Conservation (phyloP, 2,113 vertebrate species). For the Epinephelus cyanopodus region DNA sequence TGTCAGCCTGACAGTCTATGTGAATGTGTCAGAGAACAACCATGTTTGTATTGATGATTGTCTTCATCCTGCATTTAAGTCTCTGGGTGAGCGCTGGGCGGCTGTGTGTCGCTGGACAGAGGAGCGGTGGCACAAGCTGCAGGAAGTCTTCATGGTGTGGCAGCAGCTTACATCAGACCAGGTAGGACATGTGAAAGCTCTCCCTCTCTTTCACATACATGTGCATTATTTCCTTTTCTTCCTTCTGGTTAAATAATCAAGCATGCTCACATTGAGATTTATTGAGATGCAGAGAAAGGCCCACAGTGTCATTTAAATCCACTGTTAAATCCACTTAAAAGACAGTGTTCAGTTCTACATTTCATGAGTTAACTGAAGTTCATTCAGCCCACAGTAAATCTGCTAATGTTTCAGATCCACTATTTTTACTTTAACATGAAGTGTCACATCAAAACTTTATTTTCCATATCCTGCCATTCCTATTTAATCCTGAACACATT, state of each 20-base stretch:
- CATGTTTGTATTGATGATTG: not conserved
- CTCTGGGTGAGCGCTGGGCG: constrained; percentile 96
- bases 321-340: not conserved
- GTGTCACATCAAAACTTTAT: not conserved
- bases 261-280: not conserved
- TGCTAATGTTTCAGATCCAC: not conserved
- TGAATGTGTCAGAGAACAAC: not conserved
- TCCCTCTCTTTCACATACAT: not conserved
- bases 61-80: constrained; percentile 81
- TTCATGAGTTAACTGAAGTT: not conserved
- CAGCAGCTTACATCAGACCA: constrained; percentile 94
- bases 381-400: not conserved
- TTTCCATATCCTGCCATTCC: not conserved
- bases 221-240: not conserved
- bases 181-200: constrained; percentile 76
- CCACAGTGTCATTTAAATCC: not conserved
- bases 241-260: not conserved
- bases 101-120: constrained; percentile 98
- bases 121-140: constrained; percentile 90
- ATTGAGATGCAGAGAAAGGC: not conserved
- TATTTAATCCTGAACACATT: not conserved
- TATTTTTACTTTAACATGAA: not conserved
- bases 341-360: not conserved
- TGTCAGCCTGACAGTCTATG: not conserved
- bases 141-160: constrained; percentile 92